phyloP scores from a whole-genome alignment of 2,797 vertebrate genomes.

The Phrynocephalus guinanensis region DNA sequence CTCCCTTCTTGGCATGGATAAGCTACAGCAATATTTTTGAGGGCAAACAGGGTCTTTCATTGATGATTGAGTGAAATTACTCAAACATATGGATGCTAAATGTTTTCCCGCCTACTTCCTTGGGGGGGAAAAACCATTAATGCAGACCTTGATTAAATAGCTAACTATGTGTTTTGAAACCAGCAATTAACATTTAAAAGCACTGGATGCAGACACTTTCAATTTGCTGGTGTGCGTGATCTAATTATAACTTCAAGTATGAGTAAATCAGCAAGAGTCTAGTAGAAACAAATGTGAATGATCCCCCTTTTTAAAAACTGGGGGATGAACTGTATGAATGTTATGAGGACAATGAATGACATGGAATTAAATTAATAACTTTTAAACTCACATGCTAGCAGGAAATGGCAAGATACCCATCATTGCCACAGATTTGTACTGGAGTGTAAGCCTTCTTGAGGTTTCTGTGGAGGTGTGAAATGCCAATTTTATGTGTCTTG shows the following conservation, averaged over 20 bases:
- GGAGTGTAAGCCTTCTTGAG: background rate
- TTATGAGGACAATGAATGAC: rapidly evolving
- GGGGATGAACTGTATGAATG: rapidly evolving
- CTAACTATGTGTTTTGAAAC: slow-evolving; percentile 21
- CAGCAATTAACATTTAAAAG: background rate
- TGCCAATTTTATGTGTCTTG: background rate
- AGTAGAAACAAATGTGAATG: rapidly evolving
- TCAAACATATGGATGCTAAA: slow-evolving; percentile 1
- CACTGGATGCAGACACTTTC: background rate
- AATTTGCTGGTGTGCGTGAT: rapidly evolving
- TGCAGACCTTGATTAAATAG: slow-evolving; percentile 6
- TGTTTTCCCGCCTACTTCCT: background rate
- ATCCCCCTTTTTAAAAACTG: background rate
- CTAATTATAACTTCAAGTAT: background rate
- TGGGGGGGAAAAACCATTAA: background rate
- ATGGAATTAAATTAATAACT: slow-evolving; percentile 14
- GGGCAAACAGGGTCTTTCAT: background rate
- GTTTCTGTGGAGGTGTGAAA: background rate
- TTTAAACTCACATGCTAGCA: background rate
- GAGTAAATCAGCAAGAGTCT: background rate
- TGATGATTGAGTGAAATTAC: background rate
- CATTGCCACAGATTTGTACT: background rate
- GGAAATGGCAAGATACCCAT: background rate
- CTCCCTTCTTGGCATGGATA: background rate
- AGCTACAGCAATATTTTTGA: background rate